Conservation (phyloP, 2,797 vertebrate species). For the Lacerta agilis region DNA sequence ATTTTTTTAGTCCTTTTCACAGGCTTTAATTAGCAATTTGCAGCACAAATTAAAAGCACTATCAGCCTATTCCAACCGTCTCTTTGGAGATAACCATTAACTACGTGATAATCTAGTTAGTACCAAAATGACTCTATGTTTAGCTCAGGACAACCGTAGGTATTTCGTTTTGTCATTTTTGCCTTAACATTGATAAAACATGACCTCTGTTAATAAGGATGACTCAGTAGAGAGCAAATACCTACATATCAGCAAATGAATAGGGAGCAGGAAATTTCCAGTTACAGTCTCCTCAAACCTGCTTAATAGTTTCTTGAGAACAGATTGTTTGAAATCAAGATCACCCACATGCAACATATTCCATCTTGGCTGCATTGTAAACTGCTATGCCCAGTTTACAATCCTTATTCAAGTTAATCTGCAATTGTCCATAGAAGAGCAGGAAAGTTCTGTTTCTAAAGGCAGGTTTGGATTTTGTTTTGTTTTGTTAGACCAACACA, state of each 20-base stretch:
- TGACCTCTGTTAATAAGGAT: slow-evolving; percentile 54
- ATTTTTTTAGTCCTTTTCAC: slow-evolving; percentile 59
- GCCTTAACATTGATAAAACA: slow-evolving; percentile 10
- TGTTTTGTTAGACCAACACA: neutral
- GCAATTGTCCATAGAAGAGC: neutral
- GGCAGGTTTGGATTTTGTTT: neutral
- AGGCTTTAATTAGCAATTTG: slow-evolving; percentile 72
- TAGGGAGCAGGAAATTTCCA: neutral
- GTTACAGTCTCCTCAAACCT: neutral
- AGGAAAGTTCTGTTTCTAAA: neutral
- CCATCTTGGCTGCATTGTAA: no score
- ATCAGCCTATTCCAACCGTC: slow-evolving; percentile 68
- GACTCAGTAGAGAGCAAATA: slow-evolving; percentile 34
- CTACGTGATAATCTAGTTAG: slow-evolving; percentile 68
- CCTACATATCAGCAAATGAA: slow-evolving; percentile 6
- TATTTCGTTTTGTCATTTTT: slow-evolving; percentile 38
- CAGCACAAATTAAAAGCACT: slow-evolving; percentile 71
- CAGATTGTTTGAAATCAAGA: neutral
- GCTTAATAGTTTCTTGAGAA: neutral
- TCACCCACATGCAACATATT: neutral
- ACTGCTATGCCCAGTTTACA: neutral
- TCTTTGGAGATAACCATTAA: slow-evolving; percentile 68
- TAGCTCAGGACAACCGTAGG: neutral
- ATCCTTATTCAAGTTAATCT: neutral
- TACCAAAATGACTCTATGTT: slow-evolving; percentile 56